Base-by-base conservation (phyloP, 2,888 invertebrate genomes). In the Notocelia uddmanniana region DNA sequence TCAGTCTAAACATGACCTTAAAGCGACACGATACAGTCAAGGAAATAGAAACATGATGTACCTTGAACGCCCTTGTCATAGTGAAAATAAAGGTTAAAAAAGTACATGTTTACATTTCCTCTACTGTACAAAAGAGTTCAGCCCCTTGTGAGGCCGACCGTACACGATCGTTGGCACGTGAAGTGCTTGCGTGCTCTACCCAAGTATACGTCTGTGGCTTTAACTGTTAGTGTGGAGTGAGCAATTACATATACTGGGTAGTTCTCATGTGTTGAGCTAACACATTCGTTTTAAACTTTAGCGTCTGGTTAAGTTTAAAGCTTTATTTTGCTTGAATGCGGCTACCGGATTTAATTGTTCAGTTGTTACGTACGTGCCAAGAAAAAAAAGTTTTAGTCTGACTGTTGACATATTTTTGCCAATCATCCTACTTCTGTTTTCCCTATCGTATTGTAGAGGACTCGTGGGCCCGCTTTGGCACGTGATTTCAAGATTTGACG, bases 191-290 rank as follows among this genome's bases (percentile, higher is more conserved):
- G 41, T 45, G 41, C 15, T 45, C 5, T n/a, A 45, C 31, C 5
- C 31, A 5, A 6, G 0, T n/a, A n/a, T n/a, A 45, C 5, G 8
- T 45, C 41, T 45, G n/a, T 15, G 41, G 41, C 41, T 0, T 45
- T 45, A 45, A 45, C n/a, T 45, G 41, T 45, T 45, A 45, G 41
- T n/a, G 41, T n/a, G 31, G 66, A 66, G 67, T 68, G 67, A 58
- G 54, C 67, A 67, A 67, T 67, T 67, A 67, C 67, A 23, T 21
- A 37, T 37, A 37, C 37, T 37, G 41, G 41, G n/a, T 45, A 45
- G 41, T 45, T 45, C 41, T 45, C 41, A 45, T 45, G n/a, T 45
- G 41, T 6, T 45, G n/a, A n/a, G n/a, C 41, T 45, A 5, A 45
- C 15, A 45, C 41, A 37, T 37, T 37, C 13, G 41, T 45, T 45